Evolutionary conservation across 2,888 invertebrate species (phyloP).

Genomic region (Eupithecia subumbrata): DNA sequence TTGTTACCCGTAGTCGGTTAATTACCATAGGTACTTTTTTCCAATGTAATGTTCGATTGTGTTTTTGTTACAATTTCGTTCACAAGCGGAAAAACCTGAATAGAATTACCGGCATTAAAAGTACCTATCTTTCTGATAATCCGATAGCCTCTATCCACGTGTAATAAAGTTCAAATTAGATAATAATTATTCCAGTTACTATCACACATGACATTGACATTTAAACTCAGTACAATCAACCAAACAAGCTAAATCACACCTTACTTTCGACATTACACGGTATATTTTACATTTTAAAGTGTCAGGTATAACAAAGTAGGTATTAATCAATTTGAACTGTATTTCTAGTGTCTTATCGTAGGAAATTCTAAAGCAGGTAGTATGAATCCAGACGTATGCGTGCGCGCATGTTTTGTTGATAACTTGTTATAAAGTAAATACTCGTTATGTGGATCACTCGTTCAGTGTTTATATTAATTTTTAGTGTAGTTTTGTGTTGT

Average conservation of each 20-base stretch:
- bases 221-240: conserved; percentile 43
- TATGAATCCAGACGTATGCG: conserved; percentile 31
- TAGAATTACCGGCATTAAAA: conserved; percentile 7
- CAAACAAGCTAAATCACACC: conserved; percentile 23
- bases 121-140: background rate
- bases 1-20: background rate
- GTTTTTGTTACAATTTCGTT: conserved; percentile 1
- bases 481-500: conserved; percentile 43
- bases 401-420: conserved; percentile 42
- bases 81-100: conserved; percentile 22
- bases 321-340: conserved; percentile 14
- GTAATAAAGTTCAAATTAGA: conserved; percentile 26
- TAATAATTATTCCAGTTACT: conserved; percentile 25
- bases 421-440: conserved; percentile 48
- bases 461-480: conserved; percentile 50
- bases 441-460: conserved; percentile 61
- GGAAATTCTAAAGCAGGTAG: conserved; percentile 15
- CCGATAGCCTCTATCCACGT: conserved; percentile 12
- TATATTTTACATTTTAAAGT: background rate
- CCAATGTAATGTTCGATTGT: background rate
- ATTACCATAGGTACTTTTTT: background rate
- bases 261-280: conserved; percentile 8
- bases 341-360: background rate
- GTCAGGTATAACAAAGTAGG: background rate
- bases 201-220: conserved; percentile 60